Base-by-base conservation (phyloP, 2,113 vertebrate species). In the Larimichthys crocea region DNA sequence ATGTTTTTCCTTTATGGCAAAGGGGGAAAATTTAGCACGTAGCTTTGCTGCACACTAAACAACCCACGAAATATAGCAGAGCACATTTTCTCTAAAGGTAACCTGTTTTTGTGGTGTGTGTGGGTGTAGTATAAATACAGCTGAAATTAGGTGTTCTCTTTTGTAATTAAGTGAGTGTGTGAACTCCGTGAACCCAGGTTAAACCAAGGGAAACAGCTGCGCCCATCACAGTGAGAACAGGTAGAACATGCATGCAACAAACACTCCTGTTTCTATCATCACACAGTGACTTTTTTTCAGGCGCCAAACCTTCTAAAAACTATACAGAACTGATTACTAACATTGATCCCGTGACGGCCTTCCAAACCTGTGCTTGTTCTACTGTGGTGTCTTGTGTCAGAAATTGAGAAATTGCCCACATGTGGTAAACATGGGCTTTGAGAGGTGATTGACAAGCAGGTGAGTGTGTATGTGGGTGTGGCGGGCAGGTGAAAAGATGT, bases 1-100 rank as follows among this genome's bases (percentile, higher is more conserved):
- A 86, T 78, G 84, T 93, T 95, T n/a, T 94, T 94, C 92, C 92
- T 93, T 88, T 83, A 46, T 35, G 0, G 79, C 65, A 73, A 91
- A 74, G 66, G 79, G 85, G 61, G 89, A 72, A 91, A 86, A 78
- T 85, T 65, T 78, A 78, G 74, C 50, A 68, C n/a, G 12, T 82
- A 85, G 26, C 79, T 61, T 75, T 80, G 86, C 65, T 57, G 50
- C 61, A 52, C 49, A 74, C 29, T 60, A 15, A 67, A 61, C 57
- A 73, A 22, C 53, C 48, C n/a, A 17, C 3, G 3, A 62, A 57
- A 68, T 55, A 49, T 10, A 72, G 59, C 17, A 10, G 4, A 42
- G 40, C 49, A 35, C 44, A 20, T 31, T 40, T 40, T 35, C 11
- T 49, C 24, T 60, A 14, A 8, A 66, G 49, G 67, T 46, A 80